Evolutionary conservation across 2,888 invertebrate species (phyloP), one percentile per base, ranked within the genome.

Genomic region (Quadriops clusia): DNA sequence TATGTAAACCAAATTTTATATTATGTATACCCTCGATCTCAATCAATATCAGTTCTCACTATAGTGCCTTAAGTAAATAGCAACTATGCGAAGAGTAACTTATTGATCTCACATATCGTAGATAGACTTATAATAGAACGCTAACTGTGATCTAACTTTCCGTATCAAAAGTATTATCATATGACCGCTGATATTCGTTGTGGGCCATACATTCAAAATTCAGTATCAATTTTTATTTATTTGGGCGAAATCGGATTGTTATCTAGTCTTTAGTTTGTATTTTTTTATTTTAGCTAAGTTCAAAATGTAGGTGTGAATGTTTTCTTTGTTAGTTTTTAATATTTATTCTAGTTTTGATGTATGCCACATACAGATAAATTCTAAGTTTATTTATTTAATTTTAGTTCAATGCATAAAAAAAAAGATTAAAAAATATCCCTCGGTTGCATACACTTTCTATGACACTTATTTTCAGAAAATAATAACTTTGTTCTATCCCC

Each of bases 101-200:
- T 20, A 35, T 23, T 35, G 35, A 35, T 34, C 34, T 34, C 34
- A 31, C 18, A 18, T 14, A 28, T 14, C 29, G 30, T 13, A 33
- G 18, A 17, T 17, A 33, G 23, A 27, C 7, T n/a, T n/a, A n/a
- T n/a, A n/a, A n/a, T n/a, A n/a, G n/a, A 23, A 33, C 28, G 29
- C 17, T 13, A 18, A 33, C 38, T 38, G 38, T 38, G 38, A 38
- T 38, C 30, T 36, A 39, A 41, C 39, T 39, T 39, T 39, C 41
- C 39, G 37, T 33, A 16, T 26, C 26, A 26, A 26, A 26, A 26
- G 15, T 12, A 16, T 10, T 3, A n/a, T n/a, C 9, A 21, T 14
- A 15, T n/a, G 10, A 13, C 15, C 12, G 13, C 23, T 20, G 8
- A 11, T 23, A 4, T 23, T 5, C 10, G 30, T 30, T 30, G 21